Evolutionary conservation across 2,113 vertebrate genomes (phyloP).

Genomic region (Galeopterus variegatus): DNA sequence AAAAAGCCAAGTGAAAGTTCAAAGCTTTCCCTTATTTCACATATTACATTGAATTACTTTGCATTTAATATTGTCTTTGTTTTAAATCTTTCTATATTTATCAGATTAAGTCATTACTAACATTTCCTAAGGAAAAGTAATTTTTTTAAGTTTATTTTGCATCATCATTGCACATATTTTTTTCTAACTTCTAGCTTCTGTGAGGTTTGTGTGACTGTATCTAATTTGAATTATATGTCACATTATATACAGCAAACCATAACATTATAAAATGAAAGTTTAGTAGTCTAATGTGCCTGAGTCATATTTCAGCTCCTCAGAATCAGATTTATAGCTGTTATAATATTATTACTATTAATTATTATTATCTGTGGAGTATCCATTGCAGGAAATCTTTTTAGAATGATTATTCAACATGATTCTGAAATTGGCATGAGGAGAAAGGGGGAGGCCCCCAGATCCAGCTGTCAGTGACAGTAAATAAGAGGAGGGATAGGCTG

Average conservation of each 20-base stretch:
- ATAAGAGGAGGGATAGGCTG: background rate
- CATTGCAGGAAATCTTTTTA: background rate
- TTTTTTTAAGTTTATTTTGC: background rate
- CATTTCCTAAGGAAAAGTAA: background rate
- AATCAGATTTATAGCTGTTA: background rate
- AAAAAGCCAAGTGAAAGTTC: background rate
- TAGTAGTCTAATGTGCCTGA: background rate
- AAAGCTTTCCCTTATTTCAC: background rate
- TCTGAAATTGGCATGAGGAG: background rate
- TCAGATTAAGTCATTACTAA: background rate
- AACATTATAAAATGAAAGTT: background rate
- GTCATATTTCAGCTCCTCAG: background rate
- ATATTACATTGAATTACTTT: background rate
- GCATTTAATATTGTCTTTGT: background rate
- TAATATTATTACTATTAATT: background rate
- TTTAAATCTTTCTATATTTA: background rate
- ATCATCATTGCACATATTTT: background rate
- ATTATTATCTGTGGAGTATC: background rate
- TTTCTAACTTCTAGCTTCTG: background rate
- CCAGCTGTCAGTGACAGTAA: background rate
- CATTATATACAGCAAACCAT: background rate
- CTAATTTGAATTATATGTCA: slow-evolving; percentile 16
- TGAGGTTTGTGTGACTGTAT: background rate
- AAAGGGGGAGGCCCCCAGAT: background rate
- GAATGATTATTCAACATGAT: background rate